Conservation (phyloP, 2,888 invertebrate species). For the Tridacna gigas region DNA sequence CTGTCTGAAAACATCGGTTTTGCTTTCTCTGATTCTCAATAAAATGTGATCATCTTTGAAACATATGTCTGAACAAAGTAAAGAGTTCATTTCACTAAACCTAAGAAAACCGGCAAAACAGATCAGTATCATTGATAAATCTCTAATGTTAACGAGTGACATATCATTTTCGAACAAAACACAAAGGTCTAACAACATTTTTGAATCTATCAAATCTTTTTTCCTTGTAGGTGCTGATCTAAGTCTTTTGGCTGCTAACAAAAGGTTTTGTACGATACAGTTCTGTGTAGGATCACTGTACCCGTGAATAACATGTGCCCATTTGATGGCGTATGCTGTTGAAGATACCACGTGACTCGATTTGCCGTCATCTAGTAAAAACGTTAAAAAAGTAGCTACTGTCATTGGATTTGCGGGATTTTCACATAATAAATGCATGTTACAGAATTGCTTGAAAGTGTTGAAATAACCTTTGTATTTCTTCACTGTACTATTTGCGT, state of each 20-base stretch:
- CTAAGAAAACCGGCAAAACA: conserved; percentile 35
- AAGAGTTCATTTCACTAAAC: conserved; percentile 13
- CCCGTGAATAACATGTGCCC: conserved; percentile 36
- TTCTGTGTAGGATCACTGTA: conserved; percentile 31
- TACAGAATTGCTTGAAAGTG: background rate
- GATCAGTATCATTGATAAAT: conserved; percentile 28
- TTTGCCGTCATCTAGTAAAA: background rate
- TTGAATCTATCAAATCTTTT: conserved; percentile 12
- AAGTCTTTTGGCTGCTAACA: conserved; percentile 25
- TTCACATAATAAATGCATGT: background rate
- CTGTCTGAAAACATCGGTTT: conserved; percentile 36
- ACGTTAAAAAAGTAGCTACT: conserved; percentile 6
- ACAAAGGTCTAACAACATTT: background rate
- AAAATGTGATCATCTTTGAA: conserved; percentile 15
- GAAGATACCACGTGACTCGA: background rate
- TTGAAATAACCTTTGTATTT: background rate
- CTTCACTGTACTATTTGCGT: background rate
- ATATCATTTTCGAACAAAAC: background rate
- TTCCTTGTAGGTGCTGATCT: conserved; percentile 10
- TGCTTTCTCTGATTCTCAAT: conserved; percentile 28
- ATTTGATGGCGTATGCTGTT: conserved; percentile 29
- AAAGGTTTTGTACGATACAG: conserved; percentile 5
- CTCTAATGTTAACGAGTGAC: conserved; percentile 12
- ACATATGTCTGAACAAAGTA: conserved; percentile 19
- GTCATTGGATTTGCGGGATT: conserved; percentile 10